Evolutionary conservation across 1,140 invertebrate species (phyloP).

Genomic region (Solen grandis): DNA sequence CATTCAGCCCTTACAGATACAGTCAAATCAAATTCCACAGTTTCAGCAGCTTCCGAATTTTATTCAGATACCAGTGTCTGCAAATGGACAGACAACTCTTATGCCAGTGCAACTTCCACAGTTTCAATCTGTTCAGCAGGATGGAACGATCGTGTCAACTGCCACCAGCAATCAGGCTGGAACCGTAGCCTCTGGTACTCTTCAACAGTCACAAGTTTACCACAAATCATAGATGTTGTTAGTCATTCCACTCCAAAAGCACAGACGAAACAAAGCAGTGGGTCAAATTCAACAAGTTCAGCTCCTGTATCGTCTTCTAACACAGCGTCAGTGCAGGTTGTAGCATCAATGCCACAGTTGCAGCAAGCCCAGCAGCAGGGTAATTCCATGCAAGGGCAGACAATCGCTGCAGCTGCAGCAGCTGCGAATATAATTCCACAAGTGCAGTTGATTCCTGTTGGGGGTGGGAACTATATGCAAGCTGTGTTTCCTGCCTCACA

Average conservation of each 20-base stretch:
- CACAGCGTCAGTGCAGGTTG: not conserved
- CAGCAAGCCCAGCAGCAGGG: slow-evolving; percentile 31
- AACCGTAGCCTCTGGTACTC: not conserved
- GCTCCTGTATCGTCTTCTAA: not conserved
- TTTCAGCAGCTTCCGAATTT: slow-evolving; percentile 49
- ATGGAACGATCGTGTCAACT: not conserved
- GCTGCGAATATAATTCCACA: slow-evolving; percentile 56
- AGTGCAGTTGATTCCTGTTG: slow-evolving; percentile 48
- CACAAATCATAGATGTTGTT: slow-evolving; percentile 31
- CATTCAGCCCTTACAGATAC: slow-evolving; percentile 43
- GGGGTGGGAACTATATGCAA: slow-evolving; percentile 47
- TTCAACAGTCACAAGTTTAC: slow-evolving; percentile 3
- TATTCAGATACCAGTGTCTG: slow-evolving; percentile 47
- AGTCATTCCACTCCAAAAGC: slow-evolving; percentile 31
- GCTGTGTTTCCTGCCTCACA: slow-evolving; percentile 26
- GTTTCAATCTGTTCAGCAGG: slow-evolving; percentile 6
- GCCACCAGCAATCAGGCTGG: not conserved
- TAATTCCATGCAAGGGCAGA: slow-evolving; percentile 50
- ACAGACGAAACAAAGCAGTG: not conserved
- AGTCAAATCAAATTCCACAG: slow-evolving; percentile 12
- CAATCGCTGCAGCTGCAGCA: slow-evolving; percentile 52
- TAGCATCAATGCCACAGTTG: not conserved
- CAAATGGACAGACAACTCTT: slow-evolving; percentile 47
- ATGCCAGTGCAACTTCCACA: slow-evolving; percentile 42
- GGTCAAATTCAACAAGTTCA: not conserved